A percentile compares a stretch with the other conserved stretches of the same genome.
phyloP scores from a whole-genome alignment of 2,113 vertebrate species.

The Ondatra zibethicus region DNA sequence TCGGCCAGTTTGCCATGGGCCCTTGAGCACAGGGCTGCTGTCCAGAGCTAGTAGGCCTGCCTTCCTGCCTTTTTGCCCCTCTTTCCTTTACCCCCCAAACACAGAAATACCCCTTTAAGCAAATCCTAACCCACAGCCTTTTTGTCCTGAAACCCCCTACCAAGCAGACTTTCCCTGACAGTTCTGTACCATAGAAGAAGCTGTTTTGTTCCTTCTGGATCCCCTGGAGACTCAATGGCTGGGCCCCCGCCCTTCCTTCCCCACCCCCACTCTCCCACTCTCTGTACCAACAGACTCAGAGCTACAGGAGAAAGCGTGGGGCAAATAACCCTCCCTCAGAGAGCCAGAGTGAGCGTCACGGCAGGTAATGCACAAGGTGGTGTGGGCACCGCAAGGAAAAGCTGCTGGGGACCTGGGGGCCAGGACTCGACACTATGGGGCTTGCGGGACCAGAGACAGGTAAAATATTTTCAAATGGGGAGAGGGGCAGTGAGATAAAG shows the following conservation, averaged over 20 bases:
- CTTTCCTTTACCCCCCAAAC: accelerated
- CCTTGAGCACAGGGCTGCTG: accelerated
- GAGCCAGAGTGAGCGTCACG: not conserved
- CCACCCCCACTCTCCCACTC: accelerated
- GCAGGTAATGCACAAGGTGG: not conserved
- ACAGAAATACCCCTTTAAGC: not conserved
- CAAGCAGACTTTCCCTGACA: not conserved
- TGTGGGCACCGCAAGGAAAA: not conserved
- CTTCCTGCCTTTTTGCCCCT: accelerated
- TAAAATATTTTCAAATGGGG: not conserved
- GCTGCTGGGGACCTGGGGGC: constrained; percentile 8
- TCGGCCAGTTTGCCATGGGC: not conserved
- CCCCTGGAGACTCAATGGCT: accelerated
- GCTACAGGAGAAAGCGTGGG: accelerated
- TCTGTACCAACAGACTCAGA: not conserved
- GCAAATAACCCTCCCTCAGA: not conserved
- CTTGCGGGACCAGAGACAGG: constrained; percentile 36
- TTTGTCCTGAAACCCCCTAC: not conserved
- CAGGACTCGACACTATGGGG: constrained; percentile 32
- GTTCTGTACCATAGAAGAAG: accelerated
- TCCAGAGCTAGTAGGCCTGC: accelerated
- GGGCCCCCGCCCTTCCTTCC: not conserved
- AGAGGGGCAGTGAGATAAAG: not conserved
- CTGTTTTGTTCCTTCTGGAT: not conserved
- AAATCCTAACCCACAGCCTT: accelerated